phyloP scores from a whole-genome alignment of 1,140 invertebrate genomes.

The Eumaeus atala region DNA sequence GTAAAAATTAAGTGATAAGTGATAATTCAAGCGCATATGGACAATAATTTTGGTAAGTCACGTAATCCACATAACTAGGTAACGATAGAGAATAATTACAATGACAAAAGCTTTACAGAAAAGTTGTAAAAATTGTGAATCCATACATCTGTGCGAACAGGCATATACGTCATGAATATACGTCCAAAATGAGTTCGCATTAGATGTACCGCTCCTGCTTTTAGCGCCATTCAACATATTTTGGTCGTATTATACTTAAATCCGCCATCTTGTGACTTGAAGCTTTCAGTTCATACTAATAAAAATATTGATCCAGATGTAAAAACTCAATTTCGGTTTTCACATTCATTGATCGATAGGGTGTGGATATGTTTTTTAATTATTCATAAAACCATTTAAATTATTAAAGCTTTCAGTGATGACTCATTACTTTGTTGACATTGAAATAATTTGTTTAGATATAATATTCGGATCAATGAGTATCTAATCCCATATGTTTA shows the following conservation, averaged over 20 bases:
- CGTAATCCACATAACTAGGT: slow-evolving; percentile 27
- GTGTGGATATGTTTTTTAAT: no score
- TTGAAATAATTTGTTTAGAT: slow-evolving; percentile 2
- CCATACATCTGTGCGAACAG: slow-evolving; percentile 65
- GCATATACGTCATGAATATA: slow-evolving; percentile 44
- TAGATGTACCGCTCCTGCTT: slow-evolving; percentile 41
- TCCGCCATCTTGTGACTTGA: slow-evolving; percentile 67
- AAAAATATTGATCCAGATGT: slow-evolving; percentile 58
- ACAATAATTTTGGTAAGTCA: slow-evolving; percentile 55
- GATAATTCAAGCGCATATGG: slow-evolving; percentile 51
- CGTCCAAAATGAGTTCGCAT: slow-evolving; percentile 55
- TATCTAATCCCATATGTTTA: no score
- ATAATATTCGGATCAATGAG: no score
- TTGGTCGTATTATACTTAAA: slow-evolving; percentile 43
- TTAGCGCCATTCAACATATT: slow-evolving; percentile 35
- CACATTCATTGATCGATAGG: no score
- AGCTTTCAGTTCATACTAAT: slow-evolving; percentile 62
- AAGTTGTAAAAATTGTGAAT: slow-evolving; percentile 52
- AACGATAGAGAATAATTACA: slow-evolving; percentile 30
- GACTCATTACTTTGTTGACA: slow-evolving; percentile 9
- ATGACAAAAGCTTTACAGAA: slow-evolving; percentile 34
- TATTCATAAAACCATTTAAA: no score
- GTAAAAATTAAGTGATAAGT: slow-evolving; percentile 69
- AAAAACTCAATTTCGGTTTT: slow-evolving; percentile 28
- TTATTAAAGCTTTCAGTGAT: background rate